Evolutionary conservation across 2,888 invertebrate genomes (phyloP).

Genomic region (Archips crataeganus): DNA sequence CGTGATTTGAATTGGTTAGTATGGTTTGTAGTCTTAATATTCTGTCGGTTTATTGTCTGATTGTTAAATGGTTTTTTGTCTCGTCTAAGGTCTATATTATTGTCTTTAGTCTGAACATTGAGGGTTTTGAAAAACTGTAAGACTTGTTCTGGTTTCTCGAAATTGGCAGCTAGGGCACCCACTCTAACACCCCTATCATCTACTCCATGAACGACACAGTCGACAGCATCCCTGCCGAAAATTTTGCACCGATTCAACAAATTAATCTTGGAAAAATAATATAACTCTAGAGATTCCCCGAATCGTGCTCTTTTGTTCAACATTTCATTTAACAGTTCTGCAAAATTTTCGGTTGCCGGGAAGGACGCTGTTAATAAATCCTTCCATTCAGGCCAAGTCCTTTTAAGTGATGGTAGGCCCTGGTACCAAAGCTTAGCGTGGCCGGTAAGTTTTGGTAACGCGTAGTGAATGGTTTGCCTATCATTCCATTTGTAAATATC

Average conservation of each 20-base stretch:
- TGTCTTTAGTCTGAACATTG: too few species aligned
- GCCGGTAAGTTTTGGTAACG: not conserved
- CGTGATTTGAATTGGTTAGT: too few species aligned
- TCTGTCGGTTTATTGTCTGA: too few species aligned
- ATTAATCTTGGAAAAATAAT: slow-evolving; percentile 45
- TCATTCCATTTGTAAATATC: slow-evolving; percentile 2
- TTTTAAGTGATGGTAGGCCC: not conserved
- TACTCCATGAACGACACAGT: slow-evolving; percentile 41
- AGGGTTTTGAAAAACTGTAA: not conserved
- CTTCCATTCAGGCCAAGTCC: slow-evolving; percentile 22
- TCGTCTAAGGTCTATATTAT: too few species aligned
- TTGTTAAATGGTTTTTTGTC: too few species aligned
- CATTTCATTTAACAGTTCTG: slow-evolving; percentile 45
- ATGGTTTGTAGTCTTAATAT: too few species aligned
- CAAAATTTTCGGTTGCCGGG: slow-evolving; percentile 39
- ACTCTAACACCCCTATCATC: slow-evolving; percentile 41
- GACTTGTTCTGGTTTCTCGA: slow-evolving; percentile 21
- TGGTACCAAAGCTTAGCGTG: not conserved
- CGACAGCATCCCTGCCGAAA: slow-evolving; percentile 28
- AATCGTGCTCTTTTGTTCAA: slow-evolving; percentile 28
- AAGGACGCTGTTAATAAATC: slow-evolving; percentile 29
- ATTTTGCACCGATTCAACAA: slow-evolving; percentile 39
- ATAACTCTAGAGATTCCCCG: slow-evolving; percentile 43
- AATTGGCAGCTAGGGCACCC: slow-evolving; percentile 8
- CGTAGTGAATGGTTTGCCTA: slow-evolving; percentile 2